Evolutionary conservation across 2,113 vertebrate species (phyloP).

Genomic region (Garra rufa): DNA sequence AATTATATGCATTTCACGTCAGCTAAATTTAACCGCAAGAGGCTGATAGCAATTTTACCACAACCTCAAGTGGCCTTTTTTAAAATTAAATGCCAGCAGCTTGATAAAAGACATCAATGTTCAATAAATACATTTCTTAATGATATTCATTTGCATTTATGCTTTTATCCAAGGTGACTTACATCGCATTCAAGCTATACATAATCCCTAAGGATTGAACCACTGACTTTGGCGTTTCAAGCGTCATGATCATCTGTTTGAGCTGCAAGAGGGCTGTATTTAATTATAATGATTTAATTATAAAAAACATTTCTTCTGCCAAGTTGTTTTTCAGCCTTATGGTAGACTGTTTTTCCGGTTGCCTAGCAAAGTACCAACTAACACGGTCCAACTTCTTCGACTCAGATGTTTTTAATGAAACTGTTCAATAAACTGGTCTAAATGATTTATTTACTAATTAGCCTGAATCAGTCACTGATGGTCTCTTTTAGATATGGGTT

Average conservation of each 20-base stretch:
- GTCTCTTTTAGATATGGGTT: neutral
- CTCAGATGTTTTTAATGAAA: neutral
- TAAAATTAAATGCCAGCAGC: neutral
- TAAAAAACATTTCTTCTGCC: neutral
- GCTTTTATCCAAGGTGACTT: neutral
- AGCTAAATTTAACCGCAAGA: neutral
- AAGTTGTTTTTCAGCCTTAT: neutral
- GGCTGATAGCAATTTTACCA: neutral
- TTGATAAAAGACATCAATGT: neutral
- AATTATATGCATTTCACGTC: neutral
- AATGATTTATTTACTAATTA: neutral
- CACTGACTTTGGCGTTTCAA: neutral
- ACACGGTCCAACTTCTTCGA: neutral
- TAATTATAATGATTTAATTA: neutral
- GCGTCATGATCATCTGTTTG: neutral
- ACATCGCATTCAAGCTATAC: neutral
- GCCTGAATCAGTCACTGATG: neutral
- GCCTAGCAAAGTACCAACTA: neutral
- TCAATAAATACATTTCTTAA: neutral
- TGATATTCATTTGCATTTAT: neutral
- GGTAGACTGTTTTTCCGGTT: neutral
- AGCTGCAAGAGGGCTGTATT: neutral
- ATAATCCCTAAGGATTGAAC: neutral
- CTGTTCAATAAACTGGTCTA: neutral
- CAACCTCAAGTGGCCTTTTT: neutral